A percentile compares a stretch with the other conserved stretches of the same genome.
Conservation (phyloP, 23 tunicate species). For the Styela plicata region DNA sequence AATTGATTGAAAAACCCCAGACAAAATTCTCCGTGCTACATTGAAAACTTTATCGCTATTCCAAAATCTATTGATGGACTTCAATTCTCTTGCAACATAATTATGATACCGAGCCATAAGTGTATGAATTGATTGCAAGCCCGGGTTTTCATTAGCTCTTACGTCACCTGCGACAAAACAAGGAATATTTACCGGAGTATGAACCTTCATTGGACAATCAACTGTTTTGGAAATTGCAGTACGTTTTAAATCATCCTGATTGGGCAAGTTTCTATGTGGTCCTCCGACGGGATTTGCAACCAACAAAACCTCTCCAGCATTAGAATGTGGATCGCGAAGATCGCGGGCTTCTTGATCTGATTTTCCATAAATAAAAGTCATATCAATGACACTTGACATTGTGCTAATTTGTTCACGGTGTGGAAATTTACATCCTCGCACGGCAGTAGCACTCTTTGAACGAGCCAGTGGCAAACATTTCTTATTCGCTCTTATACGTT, state of each 20-base stretch:
- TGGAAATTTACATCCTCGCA: conserved; percentile 10
- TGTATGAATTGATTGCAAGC: conserved; percentile 67
- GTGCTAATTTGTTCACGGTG: conserved; percentile 63
- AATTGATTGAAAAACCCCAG: conserved; percentile 54
- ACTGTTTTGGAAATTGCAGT: conserved; percentile 32
- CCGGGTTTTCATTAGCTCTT: conserved; percentile 76
- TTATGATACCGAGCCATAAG: conserved; percentile 67
- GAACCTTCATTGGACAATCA: conserved; percentile 48
- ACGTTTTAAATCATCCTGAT: conserved; percentile 33
- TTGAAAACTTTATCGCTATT: conserved; percentile 34
- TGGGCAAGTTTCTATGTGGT: conserved; percentile 9
- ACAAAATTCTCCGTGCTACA: conserved; percentile 51
- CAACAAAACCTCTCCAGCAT: conserved; percentile 1
- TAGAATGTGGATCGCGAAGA: conserved; percentile 45
- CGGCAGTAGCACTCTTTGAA: conserved; percentile 48
- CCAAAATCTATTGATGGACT: conserved; percentile 58
- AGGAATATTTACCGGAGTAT: conserved; percentile 43
- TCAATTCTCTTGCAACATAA: conserved; percentile 39
- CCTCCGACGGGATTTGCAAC: conserved; percentile 5
- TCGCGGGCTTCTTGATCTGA: conserved; percentile 32
- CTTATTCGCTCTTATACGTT: conserved; percentile 37
- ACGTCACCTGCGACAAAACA: conserved; percentile 85
- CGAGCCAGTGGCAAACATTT: conserved; percentile 52
- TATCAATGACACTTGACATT: conserved; percentile 66
- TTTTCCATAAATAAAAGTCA: conserved; percentile 71